phyloP scores from a whole-genome alignment of 1,140 invertebrate species.

The Ceratoteleas bidentatus region DNA sequence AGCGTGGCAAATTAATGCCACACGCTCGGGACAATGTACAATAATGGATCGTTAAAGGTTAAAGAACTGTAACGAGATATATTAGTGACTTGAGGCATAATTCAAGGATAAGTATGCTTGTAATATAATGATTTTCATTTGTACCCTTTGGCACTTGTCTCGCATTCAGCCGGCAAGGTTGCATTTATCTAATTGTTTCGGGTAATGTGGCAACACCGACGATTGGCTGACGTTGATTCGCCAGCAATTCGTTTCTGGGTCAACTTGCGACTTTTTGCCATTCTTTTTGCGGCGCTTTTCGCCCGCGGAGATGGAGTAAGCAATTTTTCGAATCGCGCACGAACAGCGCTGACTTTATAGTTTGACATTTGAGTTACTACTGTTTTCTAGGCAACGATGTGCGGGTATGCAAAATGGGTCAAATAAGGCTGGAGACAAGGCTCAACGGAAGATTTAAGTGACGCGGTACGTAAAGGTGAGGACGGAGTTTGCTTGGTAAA shows the following conservation, averaged over 20 bases:
- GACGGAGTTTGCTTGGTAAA: not conserved
- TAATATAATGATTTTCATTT: conserved; percentile 41
- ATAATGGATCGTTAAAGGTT: conserved; percentile 41
- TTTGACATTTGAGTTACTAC: conserved; percentile 28
- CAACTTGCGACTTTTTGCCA: too few relatives aligned
- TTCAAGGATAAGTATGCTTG: conserved; percentile 37
- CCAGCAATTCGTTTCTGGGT: too few relatives aligned
- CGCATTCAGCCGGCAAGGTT: conserved; percentile 5
- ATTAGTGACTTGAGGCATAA: conserved; percentile 23
- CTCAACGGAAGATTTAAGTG: conserved; percentile 12
- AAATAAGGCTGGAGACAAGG: conserved; percentile 11
- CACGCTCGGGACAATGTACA: conserved; percentile 20
- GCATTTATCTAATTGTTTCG: not conserved
- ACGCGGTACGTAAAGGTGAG: conserved; percentile 1
- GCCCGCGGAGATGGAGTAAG: too few relatives aligned
- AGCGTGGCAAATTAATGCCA: conserved; percentile 26
- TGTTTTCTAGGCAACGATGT: conserved; percentile 12
- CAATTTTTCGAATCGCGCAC: too few relatives aligned
- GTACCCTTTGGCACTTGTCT: conserved; percentile 11
- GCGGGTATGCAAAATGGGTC: conserved; percentile 7
- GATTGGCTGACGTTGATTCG: too few relatives aligned
- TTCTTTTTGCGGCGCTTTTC: too few relatives aligned
- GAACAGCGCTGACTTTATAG: conserved; percentile 16
- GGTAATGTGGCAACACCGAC: too few relatives aligned
- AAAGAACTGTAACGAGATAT: conserved; percentile 42